phyloP scores from a whole-genome alignment of 2,797 vertebrate genomes.

The Diglossa cyanea region DNA sequence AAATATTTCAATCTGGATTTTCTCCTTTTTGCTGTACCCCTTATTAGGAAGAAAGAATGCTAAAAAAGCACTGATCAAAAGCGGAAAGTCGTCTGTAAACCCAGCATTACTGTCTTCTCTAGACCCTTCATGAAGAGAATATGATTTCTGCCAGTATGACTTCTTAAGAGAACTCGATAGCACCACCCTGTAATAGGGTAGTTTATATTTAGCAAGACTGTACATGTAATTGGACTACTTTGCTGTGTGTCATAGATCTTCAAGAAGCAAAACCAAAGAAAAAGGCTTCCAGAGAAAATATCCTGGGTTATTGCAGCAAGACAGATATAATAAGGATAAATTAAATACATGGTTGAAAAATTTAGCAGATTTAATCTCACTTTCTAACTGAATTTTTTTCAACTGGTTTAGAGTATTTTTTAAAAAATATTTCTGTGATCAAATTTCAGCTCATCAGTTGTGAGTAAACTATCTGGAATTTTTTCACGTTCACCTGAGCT shows the following conservation, averaged over 20 bases:
- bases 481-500: not conserved
- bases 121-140: not conserved
- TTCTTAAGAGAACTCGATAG: not conserved
- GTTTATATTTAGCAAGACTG: not conserved
- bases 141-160: not conserved
- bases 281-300: not conserved
- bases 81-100: not conserved
- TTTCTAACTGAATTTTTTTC: not conserved
- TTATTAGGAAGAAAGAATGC: not conserved
- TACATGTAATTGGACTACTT: not conserved
- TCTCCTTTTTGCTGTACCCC: not conserved
- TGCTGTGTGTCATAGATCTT: not conserved
- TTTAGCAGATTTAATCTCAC: not conserved
- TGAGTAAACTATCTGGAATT: not conserved
- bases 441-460: not conserved
- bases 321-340: not conserved
- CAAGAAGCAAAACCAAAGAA: not conserved
- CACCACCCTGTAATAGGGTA: not conserved
- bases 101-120: not conserved
- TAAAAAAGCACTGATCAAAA: not conserved
- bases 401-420: not conserved
- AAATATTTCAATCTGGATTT: not conserved
- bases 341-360: not conserved
- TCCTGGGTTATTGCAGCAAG: not conserved
- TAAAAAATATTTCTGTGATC: not conserved